Evolutionary conservation across 2,113 vertebrate species (phyloP).

Genomic region (Chiloscyllium plagiosum): DNA sequence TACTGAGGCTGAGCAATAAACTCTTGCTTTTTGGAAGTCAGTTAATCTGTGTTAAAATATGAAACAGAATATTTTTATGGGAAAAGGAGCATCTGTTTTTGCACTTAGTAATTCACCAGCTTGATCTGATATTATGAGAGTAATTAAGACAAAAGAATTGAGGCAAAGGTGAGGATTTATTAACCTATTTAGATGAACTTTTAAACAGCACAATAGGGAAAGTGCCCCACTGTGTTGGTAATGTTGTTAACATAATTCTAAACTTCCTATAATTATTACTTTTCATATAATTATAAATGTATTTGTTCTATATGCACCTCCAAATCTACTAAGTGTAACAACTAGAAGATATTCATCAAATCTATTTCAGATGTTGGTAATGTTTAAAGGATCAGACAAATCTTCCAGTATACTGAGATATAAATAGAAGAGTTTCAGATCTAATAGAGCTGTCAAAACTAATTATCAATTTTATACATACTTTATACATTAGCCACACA

Average conservation of each 20-base stretch:
- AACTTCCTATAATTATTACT: neutral
- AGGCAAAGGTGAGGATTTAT: neutral
- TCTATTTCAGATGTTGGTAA: neutral
- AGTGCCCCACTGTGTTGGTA: neutral
- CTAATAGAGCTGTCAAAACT: neutral
- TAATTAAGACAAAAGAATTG: neutral
- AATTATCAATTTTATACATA: neutral
- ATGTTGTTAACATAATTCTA: neutral
- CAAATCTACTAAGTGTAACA: neutral
- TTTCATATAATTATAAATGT: neutral
- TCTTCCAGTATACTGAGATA: neutral
- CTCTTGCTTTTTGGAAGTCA: neutral
- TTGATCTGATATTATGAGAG: conserved; percentile 1
- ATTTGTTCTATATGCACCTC: neutral
- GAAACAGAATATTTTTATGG: neutral
- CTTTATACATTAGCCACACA: neutral
- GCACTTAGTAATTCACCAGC: neutral
- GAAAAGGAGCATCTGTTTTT: conserved; percentile 23
- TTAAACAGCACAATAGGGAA: neutral
- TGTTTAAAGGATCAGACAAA: neutral
- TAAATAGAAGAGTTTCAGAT: neutral
- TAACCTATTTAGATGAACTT: neutral
- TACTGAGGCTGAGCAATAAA: neutral
- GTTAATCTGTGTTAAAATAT: neutral
- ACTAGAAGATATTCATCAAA: neutral